Percentiles rank a stretch among this genome's conserved stretches.
Conservation (phyloP, 2,888 invertebrate genomes). For the Hyalella azteca region DNA sequence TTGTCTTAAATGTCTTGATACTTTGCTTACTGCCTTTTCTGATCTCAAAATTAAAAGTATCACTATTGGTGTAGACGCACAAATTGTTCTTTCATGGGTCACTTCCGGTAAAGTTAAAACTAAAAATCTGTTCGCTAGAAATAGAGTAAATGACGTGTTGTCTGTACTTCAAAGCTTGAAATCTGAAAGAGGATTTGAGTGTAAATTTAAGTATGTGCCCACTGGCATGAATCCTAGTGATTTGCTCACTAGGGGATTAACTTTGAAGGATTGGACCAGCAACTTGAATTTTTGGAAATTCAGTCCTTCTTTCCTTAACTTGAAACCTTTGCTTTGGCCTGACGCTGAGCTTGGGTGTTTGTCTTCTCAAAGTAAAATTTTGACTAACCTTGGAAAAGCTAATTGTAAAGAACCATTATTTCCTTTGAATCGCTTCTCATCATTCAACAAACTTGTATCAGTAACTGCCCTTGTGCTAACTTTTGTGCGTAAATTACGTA, state of each 20-base stretch:
- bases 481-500: neutral
- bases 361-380: neutral
- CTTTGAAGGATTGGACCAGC: neutral
- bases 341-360: neutral
- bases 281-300: neutral
- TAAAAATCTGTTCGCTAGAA: slow-evolving; percentile 18
- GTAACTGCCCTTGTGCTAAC: neutral
- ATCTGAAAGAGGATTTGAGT: neutral
- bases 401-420: neutral
- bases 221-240: slow-evolving; percentile 18
- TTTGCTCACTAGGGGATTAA: slow-evolving; percentile 29
- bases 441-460: neutral
- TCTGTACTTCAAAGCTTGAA: neutral
- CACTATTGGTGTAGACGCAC: neutral
- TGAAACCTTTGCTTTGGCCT: neutral
- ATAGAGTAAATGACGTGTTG: neutral
- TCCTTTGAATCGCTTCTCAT: neutral
- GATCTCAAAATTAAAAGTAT: neutral
- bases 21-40: neutral
- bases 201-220: neutral
- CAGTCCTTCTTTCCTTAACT: neutral
- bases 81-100: slow-evolving; percentile 17
- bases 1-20: slow-evolving; percentile 26
- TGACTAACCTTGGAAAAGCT: neutral
- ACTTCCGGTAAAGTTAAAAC: neutral